Evolutionary conservation across 2,113 vertebrate genomes (phyloP).

Genomic region (Nicator chloris): DNA sequence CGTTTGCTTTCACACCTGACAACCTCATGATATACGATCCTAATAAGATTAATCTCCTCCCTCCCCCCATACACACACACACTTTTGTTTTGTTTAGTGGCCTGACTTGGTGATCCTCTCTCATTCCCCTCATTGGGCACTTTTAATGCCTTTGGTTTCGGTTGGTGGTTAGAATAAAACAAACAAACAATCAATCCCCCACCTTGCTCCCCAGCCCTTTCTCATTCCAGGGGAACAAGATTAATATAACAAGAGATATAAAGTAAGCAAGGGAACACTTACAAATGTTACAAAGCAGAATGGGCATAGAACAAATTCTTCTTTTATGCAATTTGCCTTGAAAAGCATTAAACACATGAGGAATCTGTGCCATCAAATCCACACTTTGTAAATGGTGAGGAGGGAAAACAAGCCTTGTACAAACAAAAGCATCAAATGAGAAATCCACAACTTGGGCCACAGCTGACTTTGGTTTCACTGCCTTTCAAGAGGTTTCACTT

Average conservation of each 20-base stretch:
- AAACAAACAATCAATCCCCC: conserved; percentile 59
- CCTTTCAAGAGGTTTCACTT: neutral
- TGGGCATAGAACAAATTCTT: neutral
- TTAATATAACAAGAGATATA: conserved; percentile 55
- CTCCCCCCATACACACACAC: conserved; percentile 45
- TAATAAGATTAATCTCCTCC: conserved; percentile 92
- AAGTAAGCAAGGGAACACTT: conserved; percentile 43
- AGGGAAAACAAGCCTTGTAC: neutral
- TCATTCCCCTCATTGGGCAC: conserved; percentile 49
- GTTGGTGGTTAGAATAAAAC: conserved; percentile 60
- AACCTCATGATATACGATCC: conserved; percentile 92
- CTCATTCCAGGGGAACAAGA: conserved; percentile 49
- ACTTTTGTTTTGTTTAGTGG: conserved; percentile 64
- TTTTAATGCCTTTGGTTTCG: conserved; percentile 65
- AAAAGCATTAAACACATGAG: neutral
- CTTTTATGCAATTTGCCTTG: neutral
- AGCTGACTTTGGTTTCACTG: neutral
- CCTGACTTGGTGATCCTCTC: conserved; percentile 55
- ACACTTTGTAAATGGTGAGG: neutral
- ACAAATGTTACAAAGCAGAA: conserved; percentile 48
- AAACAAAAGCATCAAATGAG: conserved; percentile 5
- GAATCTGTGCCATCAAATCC: neutral
- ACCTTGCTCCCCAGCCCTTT: neutral
- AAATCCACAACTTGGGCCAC: neutral
- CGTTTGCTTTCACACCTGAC: conserved; percentile 96